Base-by-base conservation (phyloP, 2,888 invertebrate species). In the Liposcelis brunnea region DNA sequence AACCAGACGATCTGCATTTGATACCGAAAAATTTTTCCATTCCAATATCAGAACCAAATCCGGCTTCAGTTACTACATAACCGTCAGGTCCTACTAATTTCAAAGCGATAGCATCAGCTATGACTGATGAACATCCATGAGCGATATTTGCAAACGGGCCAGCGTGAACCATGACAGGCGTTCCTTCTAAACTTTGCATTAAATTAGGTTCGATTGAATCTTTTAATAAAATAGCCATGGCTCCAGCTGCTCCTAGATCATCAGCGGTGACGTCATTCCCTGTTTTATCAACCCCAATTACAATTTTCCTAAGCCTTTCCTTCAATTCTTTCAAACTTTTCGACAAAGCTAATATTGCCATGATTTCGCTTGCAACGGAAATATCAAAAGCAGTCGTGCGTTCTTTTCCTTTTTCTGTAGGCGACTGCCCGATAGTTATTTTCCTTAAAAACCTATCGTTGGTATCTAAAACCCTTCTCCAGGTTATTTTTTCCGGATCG, bases 81-180 rank as follows among this genome's bases (percentile, higher is more conserved):
- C 97, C 98, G 19, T 83, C 70, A 50, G 78, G 71, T 6, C 93
- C 91, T 10, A 93, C 95, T 42, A 98, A 68, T 64, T 95, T 95
- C 52, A 95, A 68, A 8, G 86, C 97, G 51, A 95, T 77, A 58
- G 82, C 79, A 65, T 97, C 97, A 1, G 95, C 95, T 34, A 98
- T 67, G 52, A 95, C 86, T 19, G 95, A 97, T 2, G 91, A 93
- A 63, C 94, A 93, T 33, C 98, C 97, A 66, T 97, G 97, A 0
- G 97, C 97, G 59, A 98, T 97, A 66, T 98, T 98, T 40, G 97
- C 98, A 68, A 98, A 98, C 1, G 98, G 98, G 1, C 97, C 97
- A 2, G 95, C 78, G 66, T 98, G 97, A 0, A 98, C 94, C 54
- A 98, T 72, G 44, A 97, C 93, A 0, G 97, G 97, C 0, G 85